Evolutionary conservation across 30 jellyfish, hydroid and myxozoan species (phyloP).

Genomic region (Aurelia sp.): DNA sequence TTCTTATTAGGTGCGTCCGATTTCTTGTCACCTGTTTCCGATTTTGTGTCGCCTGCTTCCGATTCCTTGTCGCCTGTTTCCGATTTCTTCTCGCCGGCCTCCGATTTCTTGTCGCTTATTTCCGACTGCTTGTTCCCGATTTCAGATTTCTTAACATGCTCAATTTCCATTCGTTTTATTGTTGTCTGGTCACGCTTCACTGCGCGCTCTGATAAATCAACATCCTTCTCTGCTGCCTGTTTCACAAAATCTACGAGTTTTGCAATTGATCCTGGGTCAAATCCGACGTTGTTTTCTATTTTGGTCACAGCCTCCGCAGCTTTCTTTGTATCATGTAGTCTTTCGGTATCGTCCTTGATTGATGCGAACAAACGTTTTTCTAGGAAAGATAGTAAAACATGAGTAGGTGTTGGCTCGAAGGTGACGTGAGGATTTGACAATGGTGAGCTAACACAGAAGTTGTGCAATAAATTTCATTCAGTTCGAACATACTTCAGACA

Average conservation of each 20-base stretch:
- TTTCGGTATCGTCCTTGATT: conserved; percentile 58
- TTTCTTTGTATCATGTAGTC: conserved; percentile 62
- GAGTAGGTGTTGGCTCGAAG: too few species aligned
- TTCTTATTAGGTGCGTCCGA: background rate
- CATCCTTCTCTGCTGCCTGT: conserved; percentile 94
- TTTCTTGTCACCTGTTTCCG: background rate
- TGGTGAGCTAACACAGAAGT: too few species aligned
- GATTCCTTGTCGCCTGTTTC: background rate
- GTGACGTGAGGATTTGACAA: too few species aligned
- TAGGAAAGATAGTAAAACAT: background rate
- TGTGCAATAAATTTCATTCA: too few species aligned
- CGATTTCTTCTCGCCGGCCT: background rate
- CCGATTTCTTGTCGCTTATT: conserved; percentile 27
- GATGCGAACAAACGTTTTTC: conserved; percentile 45
- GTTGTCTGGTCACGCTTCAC: conserved; percentile 78
- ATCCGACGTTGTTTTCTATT: conserved; percentile 90
- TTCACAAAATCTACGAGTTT: conserved; percentile 90
- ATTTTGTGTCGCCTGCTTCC: background rate
- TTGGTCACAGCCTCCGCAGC: conserved; percentile 95
- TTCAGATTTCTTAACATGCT: conserved; percentile 49
- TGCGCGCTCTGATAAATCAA: conserved; percentile 79
- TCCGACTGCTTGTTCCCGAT: conserved; percentile 18
- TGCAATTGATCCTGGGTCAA: conserved; percentile 97
- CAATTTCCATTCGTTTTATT: conserved; percentile 70
- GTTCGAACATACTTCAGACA: too few species aligned